phyloP scores from a whole-genome alignment of 2,888 invertebrate species.

The Ectropis crepuscularia region DNA sequence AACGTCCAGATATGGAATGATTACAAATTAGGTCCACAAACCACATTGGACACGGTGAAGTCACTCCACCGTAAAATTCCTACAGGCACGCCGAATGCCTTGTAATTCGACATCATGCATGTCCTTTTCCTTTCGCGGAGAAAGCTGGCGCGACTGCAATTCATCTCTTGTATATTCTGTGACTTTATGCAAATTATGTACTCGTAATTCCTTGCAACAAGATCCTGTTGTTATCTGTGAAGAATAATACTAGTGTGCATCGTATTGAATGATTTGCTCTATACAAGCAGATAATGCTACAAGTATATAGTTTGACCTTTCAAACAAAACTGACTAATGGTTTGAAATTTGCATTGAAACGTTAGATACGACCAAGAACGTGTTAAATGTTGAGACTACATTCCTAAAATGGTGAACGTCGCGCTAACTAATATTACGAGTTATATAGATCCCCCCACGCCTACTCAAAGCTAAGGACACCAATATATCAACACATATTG shows the following conservation, averaged over 20 bases:
- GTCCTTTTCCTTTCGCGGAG: slow-evolving; percentile 23
- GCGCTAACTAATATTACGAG: slow-evolving; percentile 47
- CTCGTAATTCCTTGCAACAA: slow-evolving; percentile 19
- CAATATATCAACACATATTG: slow-evolving; percentile 35
- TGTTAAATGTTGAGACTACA: slow-evolving; percentile 46
- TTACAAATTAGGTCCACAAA: slow-evolving; percentile 49
- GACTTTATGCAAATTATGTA: slow-evolving; percentile 14
- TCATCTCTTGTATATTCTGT: slow-evolving; percentile 6
- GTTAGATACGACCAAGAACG: slow-evolving; percentile 35
- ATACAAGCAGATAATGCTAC: slow-evolving; percentile 13
- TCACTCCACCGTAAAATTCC: slow-evolving; percentile 18
- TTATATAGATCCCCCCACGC: slow-evolving; percentile 61
- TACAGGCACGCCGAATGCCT: slow-evolving; percentile 4
- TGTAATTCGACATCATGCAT: slow-evolving; percentile 16
- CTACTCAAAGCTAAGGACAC: slow-evolving; percentile 37
- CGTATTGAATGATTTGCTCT: slow-evolving; percentile 5
- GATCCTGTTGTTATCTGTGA: slow-evolving; percentile 18
- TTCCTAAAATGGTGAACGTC: slow-evolving; percentile 58
- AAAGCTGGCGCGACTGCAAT: slow-evolving; percentile 20
- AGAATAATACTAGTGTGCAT: slow-evolving; percentile 4
- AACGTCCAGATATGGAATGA: slow-evolving; percentile 44
- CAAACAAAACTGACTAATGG: slow-evolving; percentile 22
- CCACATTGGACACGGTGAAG: slow-evolving; percentile 31
- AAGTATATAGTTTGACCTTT: slow-evolving; percentile 34
- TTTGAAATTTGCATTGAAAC: slow-evolving; percentile 36